Conservation (phyloP, 2,888 invertebrate species). For the Papilio elwesi region DNA sequence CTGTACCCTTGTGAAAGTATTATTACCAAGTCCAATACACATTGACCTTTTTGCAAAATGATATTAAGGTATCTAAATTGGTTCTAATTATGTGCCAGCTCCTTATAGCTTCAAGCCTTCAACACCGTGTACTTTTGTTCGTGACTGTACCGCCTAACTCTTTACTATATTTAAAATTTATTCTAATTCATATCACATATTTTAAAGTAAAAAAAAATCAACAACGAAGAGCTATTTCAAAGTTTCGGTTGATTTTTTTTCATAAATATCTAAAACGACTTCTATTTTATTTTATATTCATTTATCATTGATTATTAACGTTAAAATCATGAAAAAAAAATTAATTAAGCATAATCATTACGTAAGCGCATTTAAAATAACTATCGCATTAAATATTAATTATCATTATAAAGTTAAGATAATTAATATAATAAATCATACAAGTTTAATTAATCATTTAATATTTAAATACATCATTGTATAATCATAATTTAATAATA, state of each 20-base stretch:
- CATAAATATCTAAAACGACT: too few species aligned
- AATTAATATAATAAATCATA: neutral
- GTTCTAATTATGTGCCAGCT: too few species aligned
- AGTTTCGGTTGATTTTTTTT: too few species aligned
- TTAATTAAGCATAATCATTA: neutral
- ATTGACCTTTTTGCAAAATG: too few species aligned
- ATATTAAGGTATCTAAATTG: too few species aligned
- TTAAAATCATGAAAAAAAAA: neutral
- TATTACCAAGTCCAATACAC: too few species aligned
- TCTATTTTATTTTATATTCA: too few species aligned
- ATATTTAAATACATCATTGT: neutral
- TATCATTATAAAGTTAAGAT: neutral
- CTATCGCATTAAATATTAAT: neutral
- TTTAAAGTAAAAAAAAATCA: too few species aligned
- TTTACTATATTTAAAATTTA: conserved; percentile 9
- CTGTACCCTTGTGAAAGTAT: too few species aligned
- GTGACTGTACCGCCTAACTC: conserved; percentile 23
- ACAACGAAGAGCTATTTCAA: too few species aligned
- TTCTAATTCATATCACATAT: neutral
- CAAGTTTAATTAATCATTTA: neutral
- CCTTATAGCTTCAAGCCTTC: too few species aligned
- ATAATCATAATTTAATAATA: neutral
- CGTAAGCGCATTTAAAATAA: neutral
- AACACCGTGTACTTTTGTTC: conserved; percentile 2
- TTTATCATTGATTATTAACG: too few species aligned